These are phyloP conservation scores for Ophthalmolycus amberensis DNA, from an alignment of 2,113 vertebrate species.

Conservation along the genomic window DNA sequence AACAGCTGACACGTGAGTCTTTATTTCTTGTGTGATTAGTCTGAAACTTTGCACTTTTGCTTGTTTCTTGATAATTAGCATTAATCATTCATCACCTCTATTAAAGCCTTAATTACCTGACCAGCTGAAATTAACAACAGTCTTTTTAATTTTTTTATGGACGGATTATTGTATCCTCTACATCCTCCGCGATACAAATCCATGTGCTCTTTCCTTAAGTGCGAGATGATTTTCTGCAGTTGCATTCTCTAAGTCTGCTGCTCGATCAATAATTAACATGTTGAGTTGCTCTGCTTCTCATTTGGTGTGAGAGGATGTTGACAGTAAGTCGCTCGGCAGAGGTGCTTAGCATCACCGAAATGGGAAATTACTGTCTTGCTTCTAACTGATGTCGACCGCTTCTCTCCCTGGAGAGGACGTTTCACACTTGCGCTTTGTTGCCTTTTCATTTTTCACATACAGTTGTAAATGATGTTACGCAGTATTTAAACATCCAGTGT, in stretches of 20 bases:
- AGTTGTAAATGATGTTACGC: conserved; percentile 17
- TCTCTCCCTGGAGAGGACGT: conserved; percentile 31
- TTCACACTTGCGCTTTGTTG: conserved; percentile 28
- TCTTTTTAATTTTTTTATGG: conserved; percentile 6
- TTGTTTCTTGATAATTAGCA: conserved; percentile 17
- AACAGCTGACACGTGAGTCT: not conserved
- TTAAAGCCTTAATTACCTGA: conserved; percentile 33
- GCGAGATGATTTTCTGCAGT: conserved; percentile 35
- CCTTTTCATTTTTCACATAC: conserved; percentile 24
- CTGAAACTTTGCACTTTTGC: not conserved
- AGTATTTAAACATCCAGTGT: conserved; percentile 10
- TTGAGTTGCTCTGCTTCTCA: conserved; percentile 68
- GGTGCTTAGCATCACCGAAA: conserved; percentile 71
- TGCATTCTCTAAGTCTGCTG: conserved; percentile 47
- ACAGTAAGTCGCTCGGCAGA: conserved; percentile 70
- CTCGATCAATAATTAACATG: conserved; percentile 74
- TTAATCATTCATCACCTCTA: conserved; percentile 20
- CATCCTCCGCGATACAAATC: conserved; percentile 21
- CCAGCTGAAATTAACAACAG: conserved; percentile 10
- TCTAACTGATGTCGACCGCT: conserved; percentile 62
- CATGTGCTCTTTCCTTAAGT: conserved; percentile 16
- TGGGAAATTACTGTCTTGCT: conserved; percentile 46
- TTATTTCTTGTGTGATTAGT: conserved; percentile 27
- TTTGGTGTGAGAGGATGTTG: conserved; percentile 69
- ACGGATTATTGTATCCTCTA: conserved; percentile 18